Base-by-base conservation (phyloP, 2,888 invertebrate genomes). In the Dusona sp. region DNA sequence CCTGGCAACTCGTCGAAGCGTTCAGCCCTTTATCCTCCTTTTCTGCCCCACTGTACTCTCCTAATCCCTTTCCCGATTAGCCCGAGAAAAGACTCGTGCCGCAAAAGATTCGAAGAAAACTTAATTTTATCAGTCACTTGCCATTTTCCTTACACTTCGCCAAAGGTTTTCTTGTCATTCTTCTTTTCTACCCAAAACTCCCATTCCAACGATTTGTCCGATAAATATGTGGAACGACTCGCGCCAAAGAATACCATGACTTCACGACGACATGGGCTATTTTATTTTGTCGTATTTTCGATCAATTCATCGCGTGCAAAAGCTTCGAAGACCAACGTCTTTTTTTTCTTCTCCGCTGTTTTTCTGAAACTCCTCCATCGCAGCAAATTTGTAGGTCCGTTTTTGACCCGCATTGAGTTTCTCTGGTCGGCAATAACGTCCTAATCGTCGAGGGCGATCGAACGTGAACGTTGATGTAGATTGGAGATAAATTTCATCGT, bases 321-420 rank as follows among this genome's bases (percentile, higher is more conserved):
- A 13, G 61, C 61, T 61, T 61, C 61, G 61, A 3, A 29, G 29
- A 16, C 29, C 48, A 29, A 29, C 33, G 19, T 72, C 48, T 22
- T 16, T 54, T 36, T 70, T 36, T n/a, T n/a, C 22, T 45, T 7
- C 25, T 48, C 48, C 25, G 3, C 13, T 8, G 16, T 25, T 70
- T 70, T 73, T 36, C 54, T 57, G 38, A 13, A 25, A 19, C 19
- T 61, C 54, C 11, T 25, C 25, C 25, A 57, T 57, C 42, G 38
- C 83, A 81, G 67, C 73, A 48, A 75, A 85, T 85, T 79, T 84
- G 75, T 74, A 80, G 78, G 80, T 81, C 51, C 45, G 45, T 22
- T 84, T 88, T 81, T 70, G 79, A 88, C 86, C 85, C 79, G 89
- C 88, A 90, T 90, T 89, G 84, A 86, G 88, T 91, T 91, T 90